Percentiles rank a stretch among this genome's conserved stretches.
These are phyloP conservation scores for Odontamblyopus rebecca DNA, from an alignment of 2,797 vertebrate species.

Conservation along the genomic window DNA sequence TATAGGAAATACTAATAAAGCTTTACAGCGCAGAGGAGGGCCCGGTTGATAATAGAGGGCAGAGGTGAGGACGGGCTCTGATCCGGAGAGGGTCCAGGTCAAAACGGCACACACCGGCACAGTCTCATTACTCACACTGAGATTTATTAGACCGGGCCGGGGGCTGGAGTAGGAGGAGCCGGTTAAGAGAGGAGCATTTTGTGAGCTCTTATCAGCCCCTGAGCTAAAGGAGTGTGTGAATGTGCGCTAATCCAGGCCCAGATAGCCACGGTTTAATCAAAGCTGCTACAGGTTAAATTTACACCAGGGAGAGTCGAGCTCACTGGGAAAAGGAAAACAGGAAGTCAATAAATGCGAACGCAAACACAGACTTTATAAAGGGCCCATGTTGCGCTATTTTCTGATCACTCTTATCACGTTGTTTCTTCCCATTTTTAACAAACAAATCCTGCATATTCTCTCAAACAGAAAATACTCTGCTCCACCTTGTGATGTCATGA, in stretches of 20 bases:
- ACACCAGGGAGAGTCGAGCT: constrained; percentile 26
- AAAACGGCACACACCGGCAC: constrained; percentile 25
- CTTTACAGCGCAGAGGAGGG: constrained; percentile 14
- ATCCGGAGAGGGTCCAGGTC: constrained; percentile 51
- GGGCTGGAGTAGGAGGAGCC: constrained; percentile 37
- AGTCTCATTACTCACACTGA: constrained; percentile 62
- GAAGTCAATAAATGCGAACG: too few species aligned
- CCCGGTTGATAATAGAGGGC: constrained; percentile 66
- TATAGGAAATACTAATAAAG: constrained; percentile 9
- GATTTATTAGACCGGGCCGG: constrained; percentile 67
- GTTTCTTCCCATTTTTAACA: too few species aligned
- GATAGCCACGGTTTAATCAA: constrained; percentile 46
- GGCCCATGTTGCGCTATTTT: too few species aligned
- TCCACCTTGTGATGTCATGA: too few species aligned
- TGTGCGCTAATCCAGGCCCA: constrained; percentile 40
- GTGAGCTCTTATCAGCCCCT: constrained; percentile 58
- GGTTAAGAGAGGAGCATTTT: constrained; percentile 64
- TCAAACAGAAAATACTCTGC: too few species aligned
- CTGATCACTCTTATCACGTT: too few species aligned
- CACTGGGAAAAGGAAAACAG: neutral
- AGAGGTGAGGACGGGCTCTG: constrained; percentile 49
- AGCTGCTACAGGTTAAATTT: constrained; percentile 44
- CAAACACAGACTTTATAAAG: neutral
- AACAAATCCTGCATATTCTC: too few species aligned
- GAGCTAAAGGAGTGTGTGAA: constrained; percentile 28